Evolutionary conservation across 2,113 vertebrate species (phyloP).

Genomic region (Pipa parva): DNA sequence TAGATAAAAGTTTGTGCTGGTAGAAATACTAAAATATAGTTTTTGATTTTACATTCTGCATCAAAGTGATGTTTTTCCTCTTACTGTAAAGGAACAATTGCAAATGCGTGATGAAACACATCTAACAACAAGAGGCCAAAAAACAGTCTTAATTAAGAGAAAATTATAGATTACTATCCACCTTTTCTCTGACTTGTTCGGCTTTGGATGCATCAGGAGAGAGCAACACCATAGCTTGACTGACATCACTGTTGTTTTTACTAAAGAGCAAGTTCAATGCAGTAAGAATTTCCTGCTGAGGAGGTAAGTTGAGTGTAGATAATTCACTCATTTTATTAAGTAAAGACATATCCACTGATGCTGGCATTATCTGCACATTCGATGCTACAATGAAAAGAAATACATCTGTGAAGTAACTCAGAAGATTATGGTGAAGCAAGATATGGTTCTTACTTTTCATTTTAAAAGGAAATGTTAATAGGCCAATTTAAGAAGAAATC

Average conservation of each 20-base stretch:
- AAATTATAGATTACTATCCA: conserved; percentile 50
- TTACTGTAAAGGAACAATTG: too few species aligned
- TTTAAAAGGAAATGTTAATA: background rate
- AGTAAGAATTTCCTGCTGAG: conserved; percentile 69
- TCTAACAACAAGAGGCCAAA: too few species aligned
- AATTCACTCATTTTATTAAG: conserved; percentile 67
- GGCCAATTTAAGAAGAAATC: conserved; percentile 1
- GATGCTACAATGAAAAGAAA: conserved; percentile 56
- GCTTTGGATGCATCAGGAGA: conserved; percentile 70
- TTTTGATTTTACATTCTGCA: too few species aligned
- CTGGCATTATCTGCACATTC: conserved; percentile 68
- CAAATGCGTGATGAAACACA: too few species aligned
- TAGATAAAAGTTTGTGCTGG: too few species aligned
- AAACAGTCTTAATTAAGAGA: too few species aligned
- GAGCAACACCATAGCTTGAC: conserved; percentile 68
- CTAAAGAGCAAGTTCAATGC: conserved; percentile 78
- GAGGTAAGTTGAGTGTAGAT: conserved; percentile 63
- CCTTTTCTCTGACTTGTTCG: conserved; percentile 81
- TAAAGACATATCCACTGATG: conserved; percentile 60
- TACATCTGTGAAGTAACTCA: too few species aligned
- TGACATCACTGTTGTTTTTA: conserved; percentile 67
- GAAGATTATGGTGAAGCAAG: too few species aligned
- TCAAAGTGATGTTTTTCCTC: too few species aligned
- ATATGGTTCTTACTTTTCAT: too few species aligned
- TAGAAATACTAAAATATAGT: too few species aligned